Conservation (phyloP, 1,140 invertebrate species). For the Drosophila obscura region DNA sequence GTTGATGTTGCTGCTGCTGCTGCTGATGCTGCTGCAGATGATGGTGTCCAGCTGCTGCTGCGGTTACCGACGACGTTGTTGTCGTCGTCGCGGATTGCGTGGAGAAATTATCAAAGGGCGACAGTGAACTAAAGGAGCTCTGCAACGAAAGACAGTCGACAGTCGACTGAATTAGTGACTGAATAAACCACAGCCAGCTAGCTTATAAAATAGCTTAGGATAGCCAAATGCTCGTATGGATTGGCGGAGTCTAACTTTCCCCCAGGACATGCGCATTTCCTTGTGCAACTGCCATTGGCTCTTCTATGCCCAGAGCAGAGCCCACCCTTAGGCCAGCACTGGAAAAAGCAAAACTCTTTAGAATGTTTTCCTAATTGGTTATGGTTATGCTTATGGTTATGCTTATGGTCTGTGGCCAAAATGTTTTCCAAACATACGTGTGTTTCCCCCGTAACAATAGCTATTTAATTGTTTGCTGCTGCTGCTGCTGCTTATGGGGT, state of each 20-base stretch:
- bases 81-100: conserved; percentile 71
- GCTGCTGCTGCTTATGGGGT: conserved; percentile 1
- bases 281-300: conserved; percentile 44
- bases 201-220: neutral
- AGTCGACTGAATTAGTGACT: conserved; percentile 56
- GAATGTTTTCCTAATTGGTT: conserved; percentile 63
- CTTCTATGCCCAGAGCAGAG: neutral
- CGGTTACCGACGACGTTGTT: conserved; percentile 47
- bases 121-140: conserved; percentile 83
- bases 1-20: conserved; percentile 37
- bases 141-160: conserved; percentile 62
- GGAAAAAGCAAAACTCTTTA: neutral
- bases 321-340: conserved; percentile 40
- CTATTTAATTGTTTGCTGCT: conserved; percentile 46
- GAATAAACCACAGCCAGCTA: neutral
- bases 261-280: conserved; percentile 60
- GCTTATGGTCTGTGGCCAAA: conserved; percentile 5
- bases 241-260: conserved; percentile 53
- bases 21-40: conserved; percentile 49
- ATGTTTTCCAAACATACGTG: conserved; percentile 37
- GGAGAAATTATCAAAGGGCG: conserved; percentile 82
- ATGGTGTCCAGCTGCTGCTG: conserved; percentile 52
- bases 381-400: conserved; percentile 53
- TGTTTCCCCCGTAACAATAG: conserved; percentile 51
- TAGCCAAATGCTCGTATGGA: conserved; percentile 19